These are phyloP conservation scores for Diachasmimorpha longicaudata DNA, from an alignment of 1,140 invertebrate genomes.

Conservation along the genomic window DNA sequence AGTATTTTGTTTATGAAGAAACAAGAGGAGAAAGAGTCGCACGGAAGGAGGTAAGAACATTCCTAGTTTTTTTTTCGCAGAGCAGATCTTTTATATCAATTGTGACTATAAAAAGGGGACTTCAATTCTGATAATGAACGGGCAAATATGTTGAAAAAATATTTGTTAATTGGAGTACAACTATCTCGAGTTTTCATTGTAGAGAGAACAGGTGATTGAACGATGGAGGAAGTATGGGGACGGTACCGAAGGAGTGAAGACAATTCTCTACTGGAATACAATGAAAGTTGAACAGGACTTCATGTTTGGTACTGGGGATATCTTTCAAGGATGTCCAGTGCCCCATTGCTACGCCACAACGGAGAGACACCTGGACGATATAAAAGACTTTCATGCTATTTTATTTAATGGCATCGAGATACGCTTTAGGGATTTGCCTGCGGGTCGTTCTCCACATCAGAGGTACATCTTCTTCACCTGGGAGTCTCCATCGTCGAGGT, in stretches of 20 bases:
- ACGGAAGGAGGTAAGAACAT: too few relatives aligned
- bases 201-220: too few relatives aligned
- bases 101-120: too few relatives aligned
- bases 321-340: slow-evolving; percentile 13
- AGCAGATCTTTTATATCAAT: too few relatives aligned
- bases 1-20: too few relatives aligned
- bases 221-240: too few relatives aligned
- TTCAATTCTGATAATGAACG: too few relatives aligned
- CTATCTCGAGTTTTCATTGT: not conserved
- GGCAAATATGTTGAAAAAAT: too few relatives aligned
- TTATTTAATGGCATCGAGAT: slow-evolving; percentile 24
- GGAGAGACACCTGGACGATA: not conserved
- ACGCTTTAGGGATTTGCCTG: slow-evolving; percentile 3
- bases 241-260: not conserved
- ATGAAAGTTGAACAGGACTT: slow-evolving; percentile 19
- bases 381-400: slow-evolving; percentile 17
- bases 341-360: slow-evolving; percentile 12
- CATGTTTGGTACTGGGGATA: slow-evolving; percentile 15
- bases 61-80: too few relatives aligned
- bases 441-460: not conserved
- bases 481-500: slow-evolving; percentile 14
- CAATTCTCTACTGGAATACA: slow-evolving; percentile 22
- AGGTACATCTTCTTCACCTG: slow-evolving; percentile 19
- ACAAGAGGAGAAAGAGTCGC: too few relatives aligned
- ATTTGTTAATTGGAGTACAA: not conserved